Percentiles rank a stretch among this genome's conserved stretches.
phyloP scores from a whole-genome alignment of 2,113 vertebrate genomes.

The Nycticebus coucang region DNA sequence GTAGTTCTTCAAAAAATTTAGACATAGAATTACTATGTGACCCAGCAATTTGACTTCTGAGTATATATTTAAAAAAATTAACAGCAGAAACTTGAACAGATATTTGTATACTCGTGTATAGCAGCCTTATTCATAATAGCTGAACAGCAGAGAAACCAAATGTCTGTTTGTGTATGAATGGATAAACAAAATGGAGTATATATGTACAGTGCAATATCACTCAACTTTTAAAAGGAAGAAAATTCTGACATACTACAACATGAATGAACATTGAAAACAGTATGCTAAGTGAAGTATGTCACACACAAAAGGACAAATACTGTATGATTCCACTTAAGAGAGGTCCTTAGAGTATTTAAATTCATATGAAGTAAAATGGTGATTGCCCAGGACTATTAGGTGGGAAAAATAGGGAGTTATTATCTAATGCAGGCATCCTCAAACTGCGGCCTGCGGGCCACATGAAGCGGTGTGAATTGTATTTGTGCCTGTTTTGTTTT shows the following conservation, averaged over 20 bases:
- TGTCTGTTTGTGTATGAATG: not conserved
- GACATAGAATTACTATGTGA: not conserved
- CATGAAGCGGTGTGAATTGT: too few relatives aligned
- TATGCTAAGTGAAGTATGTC: not conserved
- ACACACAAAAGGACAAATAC: not conserved
- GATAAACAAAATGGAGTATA: not conserved
- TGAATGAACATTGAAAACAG: not conserved
- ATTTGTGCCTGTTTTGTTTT: too few relatives aligned
- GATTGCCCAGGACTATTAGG: not conserved
- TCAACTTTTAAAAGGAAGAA: slow-evolving; percentile 14
- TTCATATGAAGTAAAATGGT: not conserved
- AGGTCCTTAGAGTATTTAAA: not conserved
- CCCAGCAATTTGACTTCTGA: not conserved
- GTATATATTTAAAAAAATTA: not conserved
- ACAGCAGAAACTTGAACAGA: not conserved
- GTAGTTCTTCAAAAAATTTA: not conserved
- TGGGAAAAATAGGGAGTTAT: not conserved
- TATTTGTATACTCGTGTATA: not conserved
- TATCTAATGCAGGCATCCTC: not conserved
- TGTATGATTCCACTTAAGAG: not conserved
- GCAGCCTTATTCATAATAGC: not conserved
- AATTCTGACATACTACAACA: not conserved
- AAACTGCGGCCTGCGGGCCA: too few relatives aligned
- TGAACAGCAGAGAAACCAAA: not conserved
- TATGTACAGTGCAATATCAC: not conserved